Evolutionary conservation across 2,113 vertebrate species (phyloP), one percentile per base, ranked within the genome.

Genomic region (Ivindomyrus marchei): DNA sequence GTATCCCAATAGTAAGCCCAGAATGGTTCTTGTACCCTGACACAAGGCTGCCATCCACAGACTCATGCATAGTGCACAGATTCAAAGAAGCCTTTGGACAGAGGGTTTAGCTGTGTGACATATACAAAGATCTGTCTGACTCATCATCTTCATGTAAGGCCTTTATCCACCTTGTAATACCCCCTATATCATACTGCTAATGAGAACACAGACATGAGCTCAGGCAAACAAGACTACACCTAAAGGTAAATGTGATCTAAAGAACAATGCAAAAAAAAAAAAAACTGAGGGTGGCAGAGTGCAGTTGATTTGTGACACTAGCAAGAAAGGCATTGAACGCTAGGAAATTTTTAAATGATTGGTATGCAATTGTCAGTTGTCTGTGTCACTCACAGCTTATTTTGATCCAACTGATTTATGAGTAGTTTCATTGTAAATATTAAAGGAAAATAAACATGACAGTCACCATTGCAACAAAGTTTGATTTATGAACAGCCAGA

Each of bases 91-190:
- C 92, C 45, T 91, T 50, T 15, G 89, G 56, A 80, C 91, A 90
- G 90, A 91, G 90, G 90, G 85, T 92, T 92, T 91, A 94, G 88
- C 90, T 91, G 90, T 93, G 36, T 91, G 91, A 45, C 89, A 92
- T 89, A 91, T 91, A 89, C 88, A 88, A 36, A 52, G 95, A 96
- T 96, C 94, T 92, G 62, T 94, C 95, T 97, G 95, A 97, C 95
- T 97, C 91, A 94, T 95, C 96, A 95, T 88, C 93, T 96, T 95
- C 92, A 91, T 39, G 86, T 93, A 94, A 93, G 94, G 93, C 94
- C 93, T 92, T 95, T 95, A 95, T 94, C 93, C 92, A 96, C 94
- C 95, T 95, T 94, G 92, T 95, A 95, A 96, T 92, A 92, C 94
- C 93, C 93, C 93, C 92, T 84, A 53, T 27, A 90, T 92, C 91